These are phyloP conservation scores for Parapristionchus giblindavisi DNA, from an alignment of 2,888 invertebrate species.

Conservation along the genomic window DNA sequence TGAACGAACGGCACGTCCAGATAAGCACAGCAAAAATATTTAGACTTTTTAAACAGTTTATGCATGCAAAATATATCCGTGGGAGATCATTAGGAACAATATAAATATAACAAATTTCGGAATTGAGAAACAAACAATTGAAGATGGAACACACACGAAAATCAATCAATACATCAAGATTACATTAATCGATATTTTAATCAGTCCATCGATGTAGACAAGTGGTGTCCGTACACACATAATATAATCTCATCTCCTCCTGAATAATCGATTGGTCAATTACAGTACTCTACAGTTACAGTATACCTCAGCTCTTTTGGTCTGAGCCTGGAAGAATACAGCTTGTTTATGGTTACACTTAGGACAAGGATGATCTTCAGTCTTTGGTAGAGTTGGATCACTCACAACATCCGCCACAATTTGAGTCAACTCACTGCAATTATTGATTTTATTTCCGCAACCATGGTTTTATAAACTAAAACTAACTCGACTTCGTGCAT, in stretches of 20 bases:
- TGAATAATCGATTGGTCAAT: conserved; percentile 56
- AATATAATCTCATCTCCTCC: conserved; percentile 74
- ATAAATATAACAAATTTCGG: conserved; percentile 16
- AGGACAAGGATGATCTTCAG: conserved; percentile 97
- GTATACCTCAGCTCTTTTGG: conserved; percentile 86
- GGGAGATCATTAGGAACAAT: conserved; percentile 11
- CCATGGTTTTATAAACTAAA: not conserved
- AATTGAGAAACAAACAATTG: not conserved
- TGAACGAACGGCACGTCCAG: conserved; percentile 5
- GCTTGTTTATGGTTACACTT: conserved; percentile 93
- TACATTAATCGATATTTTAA: conserved; percentile 53
- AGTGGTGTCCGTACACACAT: conserved; percentile 72
- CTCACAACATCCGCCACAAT: conserved; percentile 97
- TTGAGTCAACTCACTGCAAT: conserved; percentile 89
- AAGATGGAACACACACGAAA: not conserved
- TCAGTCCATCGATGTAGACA: conserved; percentile 74
- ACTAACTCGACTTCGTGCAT: conserved; percentile 98
- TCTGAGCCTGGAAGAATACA: conserved; percentile 94
- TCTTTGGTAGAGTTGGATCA: conserved; percentile 95
- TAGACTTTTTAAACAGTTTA: conserved; percentile 9
- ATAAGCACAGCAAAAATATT: not conserved
- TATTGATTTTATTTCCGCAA: no score
- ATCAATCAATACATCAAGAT: not conserved
- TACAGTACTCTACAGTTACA: conserved; percentile 13
- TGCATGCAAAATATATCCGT: conserved; percentile 29